phyloP scores from a whole-genome alignment of 2,113 vertebrate species.

The Morone saxatilis region DNA sequence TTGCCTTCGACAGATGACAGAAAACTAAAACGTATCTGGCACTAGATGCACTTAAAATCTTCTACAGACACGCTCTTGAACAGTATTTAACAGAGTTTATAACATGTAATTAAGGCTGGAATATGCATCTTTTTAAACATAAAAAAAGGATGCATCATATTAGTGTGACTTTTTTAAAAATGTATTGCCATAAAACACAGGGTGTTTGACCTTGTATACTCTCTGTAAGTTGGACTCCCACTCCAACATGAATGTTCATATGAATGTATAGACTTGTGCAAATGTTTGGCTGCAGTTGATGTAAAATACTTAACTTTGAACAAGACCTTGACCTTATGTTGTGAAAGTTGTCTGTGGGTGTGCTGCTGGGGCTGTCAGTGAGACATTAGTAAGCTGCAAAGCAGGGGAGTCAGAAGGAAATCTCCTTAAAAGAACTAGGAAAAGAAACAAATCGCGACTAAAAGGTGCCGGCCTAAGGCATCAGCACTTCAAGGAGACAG shows the following conservation, averaged over 20 bases:
- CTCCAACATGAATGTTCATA: neutral
- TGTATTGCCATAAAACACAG: neutral
- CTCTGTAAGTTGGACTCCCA: neutral
- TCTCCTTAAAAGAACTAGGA: neutral
- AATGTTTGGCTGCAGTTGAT: neutral
- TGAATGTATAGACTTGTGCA: neutral
- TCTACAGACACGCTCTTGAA: neutral
- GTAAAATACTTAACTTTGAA: neutral
- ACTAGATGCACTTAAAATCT: neutral
- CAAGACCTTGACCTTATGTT: neutral
- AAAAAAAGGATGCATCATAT: neutral
- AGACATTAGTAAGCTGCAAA: neutral
- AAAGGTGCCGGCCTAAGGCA: neutral
- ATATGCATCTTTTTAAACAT: neutral
- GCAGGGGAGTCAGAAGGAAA: neutral
- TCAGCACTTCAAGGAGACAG: neutral
- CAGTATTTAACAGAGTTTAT: no score
- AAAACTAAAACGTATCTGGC: constrained; percentile 33
- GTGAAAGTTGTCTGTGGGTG: neutral
- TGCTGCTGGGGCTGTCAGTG: neutral
- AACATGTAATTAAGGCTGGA: neutral
- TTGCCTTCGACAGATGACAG: constrained; percentile 46
- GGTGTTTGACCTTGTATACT: neutral
- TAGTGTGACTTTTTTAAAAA: neutral
- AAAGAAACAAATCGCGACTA: constrained; percentile 2